Percentiles rank a stretch among this genome's conserved stretches.
These are phyloP conservation scores for Papilio polyxenes DNA, from an alignment of 1,140 invertebrate species.

Conservation along the genomic window DNA sequence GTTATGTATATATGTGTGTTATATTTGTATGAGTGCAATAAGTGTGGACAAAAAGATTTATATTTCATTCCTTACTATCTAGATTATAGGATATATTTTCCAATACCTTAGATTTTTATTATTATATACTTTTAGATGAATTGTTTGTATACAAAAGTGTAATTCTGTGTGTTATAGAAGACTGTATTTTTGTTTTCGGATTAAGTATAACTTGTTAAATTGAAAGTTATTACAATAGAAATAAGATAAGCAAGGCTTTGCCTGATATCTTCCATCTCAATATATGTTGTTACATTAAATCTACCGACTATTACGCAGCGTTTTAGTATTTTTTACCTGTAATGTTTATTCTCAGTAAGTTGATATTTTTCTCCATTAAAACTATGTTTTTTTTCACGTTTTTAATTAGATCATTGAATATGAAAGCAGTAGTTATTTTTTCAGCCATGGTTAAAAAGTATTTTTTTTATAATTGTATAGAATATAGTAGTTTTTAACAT, in stretches of 20 bases:
- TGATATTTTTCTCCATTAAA: neutral
- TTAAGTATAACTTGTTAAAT: neutral
- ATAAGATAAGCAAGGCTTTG: neutral
- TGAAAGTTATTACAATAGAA: neutral
- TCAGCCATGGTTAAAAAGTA: neutral
- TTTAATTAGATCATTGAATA: neutral
- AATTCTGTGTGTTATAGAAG: neutral
- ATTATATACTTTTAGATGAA: neutral
- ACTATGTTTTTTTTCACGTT: too few relatives aligned
- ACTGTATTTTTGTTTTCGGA: neutral
- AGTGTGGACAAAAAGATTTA: neutral
- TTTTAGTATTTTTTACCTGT: neutral
- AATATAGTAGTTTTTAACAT: neutral
- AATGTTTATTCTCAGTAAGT: neutral
- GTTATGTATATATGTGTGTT: neutral
- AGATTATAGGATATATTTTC: neutral
- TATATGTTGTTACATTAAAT: neutral
- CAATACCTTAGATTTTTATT: neutral
- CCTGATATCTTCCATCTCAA: neutral
- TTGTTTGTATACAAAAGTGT: neutral
- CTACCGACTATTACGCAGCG: neutral
- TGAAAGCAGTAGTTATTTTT: too few relatives aligned
- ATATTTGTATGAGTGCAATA: slow-evolving; percentile 7
- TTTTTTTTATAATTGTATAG: neutral
- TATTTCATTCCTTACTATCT: neutral